Base-by-base conservation (phyloP, 2,888 invertebrate genomes). In the Scrobipalpa atriplicella region DNA sequence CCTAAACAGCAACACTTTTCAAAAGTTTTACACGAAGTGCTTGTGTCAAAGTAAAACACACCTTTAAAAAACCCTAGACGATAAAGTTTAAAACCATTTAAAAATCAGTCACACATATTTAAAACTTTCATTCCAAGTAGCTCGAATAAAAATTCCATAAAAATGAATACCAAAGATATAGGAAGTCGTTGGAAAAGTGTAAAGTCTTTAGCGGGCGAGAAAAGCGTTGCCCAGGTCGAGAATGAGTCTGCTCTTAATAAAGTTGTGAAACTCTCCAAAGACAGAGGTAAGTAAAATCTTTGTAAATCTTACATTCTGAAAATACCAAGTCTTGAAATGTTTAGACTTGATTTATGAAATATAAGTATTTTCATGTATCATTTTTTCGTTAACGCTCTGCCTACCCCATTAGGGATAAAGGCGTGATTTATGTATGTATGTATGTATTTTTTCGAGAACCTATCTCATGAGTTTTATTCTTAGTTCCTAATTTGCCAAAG, bases 181-280 rank as follows among this genome's bases (percentile, higher is more conserved):
- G 75, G 75, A 61, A 83, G 81, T 74, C 88, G 83, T 78, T 90
- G 90, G 90, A 87, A 85, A 82, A 85, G 83, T 71, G 78, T 89
- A 69, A 86, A 87, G 81, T 75, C 78, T 67, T 85, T 87, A 69
- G 71, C 78, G 72, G 81, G 69, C 72, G 73, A 78, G 60, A 75
- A 75, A 69, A 73, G 75, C 71, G 75, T 75, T 39, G 76, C 58
- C 51, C 70, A 73, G 69, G 75, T 77, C 41, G 76, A 75, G 68
- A 76, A 78, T 66, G 69, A 77, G 13, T 21, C 76, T 52, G 72
- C 76, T 56, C 54, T 86, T 64, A 81, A 81, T 67, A 86, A 82
- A 73, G 75, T 86, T 66, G 75, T 85, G 68, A 77, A 79, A 67
- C 72, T 86, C 67, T 79, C 81, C 3, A 87, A 81, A 74, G 84